Percentiles rank a stretch among this genome's conserved stretches.
phyloP scores from a whole-genome alignment of 2,888 invertebrate species.

The Cloeon dipterum region DNA sequence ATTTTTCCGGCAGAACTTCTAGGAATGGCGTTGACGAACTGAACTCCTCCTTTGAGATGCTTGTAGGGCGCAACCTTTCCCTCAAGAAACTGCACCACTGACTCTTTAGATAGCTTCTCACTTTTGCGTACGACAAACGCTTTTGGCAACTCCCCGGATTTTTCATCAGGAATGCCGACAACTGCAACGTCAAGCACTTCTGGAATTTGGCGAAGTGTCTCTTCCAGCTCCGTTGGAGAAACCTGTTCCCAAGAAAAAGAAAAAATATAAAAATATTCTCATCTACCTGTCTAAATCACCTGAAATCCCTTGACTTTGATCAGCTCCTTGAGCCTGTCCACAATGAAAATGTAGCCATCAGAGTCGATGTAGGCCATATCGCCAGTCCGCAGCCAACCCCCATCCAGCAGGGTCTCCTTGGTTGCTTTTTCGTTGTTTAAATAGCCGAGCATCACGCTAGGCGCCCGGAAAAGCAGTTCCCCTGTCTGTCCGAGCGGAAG shows the following conservation, averaged over 20 bases:
- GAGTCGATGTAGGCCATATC: slow-evolving; percentile 61
- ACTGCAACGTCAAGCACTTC: slow-evolving; percentile 57
- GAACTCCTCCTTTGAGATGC: slow-evolving; percentile 26
- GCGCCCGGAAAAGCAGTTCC: slow-evolving; percentile 20
- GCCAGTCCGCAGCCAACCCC: slow-evolving; percentile 65
- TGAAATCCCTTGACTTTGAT: slow-evolving; percentile 72
- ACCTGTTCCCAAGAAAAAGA: slow-evolving; percentile 35
- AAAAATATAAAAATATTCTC: slow-evolving; percentile 1
- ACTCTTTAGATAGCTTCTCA: slow-evolving; percentile 18
- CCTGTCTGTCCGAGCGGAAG: slow-evolving; percentile 16
- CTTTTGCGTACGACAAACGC: slow-evolving; percentile 43
- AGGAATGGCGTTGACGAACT: slow-evolving; percentile 18
- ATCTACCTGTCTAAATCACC: slow-evolving; percentile 23
- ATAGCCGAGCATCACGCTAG: slow-evolving; percentile 53
- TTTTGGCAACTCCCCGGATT: slow-evolving; percentile 48
- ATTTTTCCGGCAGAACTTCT: slow-evolving; percentile 14
- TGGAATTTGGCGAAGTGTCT: slow-evolving; percentile 42
- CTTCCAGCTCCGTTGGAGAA: slow-evolving; percentile 67
- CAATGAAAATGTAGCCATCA: slow-evolving; percentile 47
- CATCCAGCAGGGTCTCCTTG: slow-evolving; percentile 39
- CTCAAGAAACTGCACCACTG: slow-evolving; percentile 13
- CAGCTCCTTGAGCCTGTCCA: slow-evolving; percentile 57
- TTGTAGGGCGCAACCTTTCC: slow-evolving; percentile 46
- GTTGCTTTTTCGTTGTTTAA: slow-evolving; percentile 53
- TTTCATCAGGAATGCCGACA: slow-evolving; percentile 43